Percentiles rank a stretch among this genome's conserved stretches.
Evolutionary conservation across 2,113 vertebrate genomes (phyloP).

Genomic region (Peucedramus taeniatus): DNA sequence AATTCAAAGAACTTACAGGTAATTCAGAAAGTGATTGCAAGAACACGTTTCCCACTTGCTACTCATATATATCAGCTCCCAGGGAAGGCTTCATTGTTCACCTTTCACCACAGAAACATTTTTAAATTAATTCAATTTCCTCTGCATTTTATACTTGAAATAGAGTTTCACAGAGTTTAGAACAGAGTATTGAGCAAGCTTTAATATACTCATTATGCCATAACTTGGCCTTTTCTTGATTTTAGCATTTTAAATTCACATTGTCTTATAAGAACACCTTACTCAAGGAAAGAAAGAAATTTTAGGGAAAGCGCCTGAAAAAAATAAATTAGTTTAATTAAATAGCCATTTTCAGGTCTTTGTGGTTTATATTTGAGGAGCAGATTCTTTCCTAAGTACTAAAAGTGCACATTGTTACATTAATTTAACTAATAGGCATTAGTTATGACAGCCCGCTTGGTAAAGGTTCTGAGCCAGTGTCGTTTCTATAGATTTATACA

Average conservation of each 20-base stretch:
- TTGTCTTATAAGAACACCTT: not conserved
- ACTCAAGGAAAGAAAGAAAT: not conserved
- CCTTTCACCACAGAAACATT: not conserved
- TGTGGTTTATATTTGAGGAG: slow-evolving; percentile 63
- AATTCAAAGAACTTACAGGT: not conserved
- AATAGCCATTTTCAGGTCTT: slow-evolving; percentile 58
- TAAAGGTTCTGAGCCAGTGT: slow-evolving; percentile 55
- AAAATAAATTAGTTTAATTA: slow-evolving; percentile 56
- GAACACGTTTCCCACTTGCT: not conserved
- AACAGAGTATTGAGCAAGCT: not conserved
- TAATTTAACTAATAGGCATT: slow-evolving; percentile 62
- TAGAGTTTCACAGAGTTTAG: not conserved
- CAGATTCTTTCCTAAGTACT: slow-evolving; percentile 50
- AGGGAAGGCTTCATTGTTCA: not conserved
- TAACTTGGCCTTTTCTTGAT: not conserved
- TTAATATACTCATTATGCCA: not conserved
- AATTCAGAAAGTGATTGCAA: not conserved
- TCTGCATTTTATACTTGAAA: slow-evolving; percentile 2
- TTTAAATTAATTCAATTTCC: not conserved
- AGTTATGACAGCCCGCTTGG: slow-evolving; percentile 54
- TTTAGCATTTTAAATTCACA: slow-evolving; percentile 22
- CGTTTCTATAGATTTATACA: slow-evolving; percentile 55
- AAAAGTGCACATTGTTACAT: slow-evolving; percentile 34
- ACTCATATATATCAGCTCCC: not conserved
- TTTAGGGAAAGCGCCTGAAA: slow-evolving; percentile 47